Base-by-base conservation (phyloP, 2,888 invertebrate species). In the Tipula lateralis region DNA sequence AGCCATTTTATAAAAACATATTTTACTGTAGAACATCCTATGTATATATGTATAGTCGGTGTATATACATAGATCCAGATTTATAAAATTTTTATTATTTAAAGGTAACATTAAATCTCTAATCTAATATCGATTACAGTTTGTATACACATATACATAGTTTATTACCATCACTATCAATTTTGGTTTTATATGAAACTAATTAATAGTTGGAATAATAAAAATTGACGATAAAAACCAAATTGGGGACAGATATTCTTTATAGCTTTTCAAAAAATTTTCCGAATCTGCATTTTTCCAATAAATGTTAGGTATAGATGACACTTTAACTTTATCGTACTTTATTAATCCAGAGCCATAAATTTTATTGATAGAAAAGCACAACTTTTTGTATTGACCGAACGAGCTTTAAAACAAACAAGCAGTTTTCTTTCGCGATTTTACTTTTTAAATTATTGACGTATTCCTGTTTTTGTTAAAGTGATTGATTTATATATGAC, bases 1-100 rank as follows among this genome's bases (percentile, higher is more conserved):
- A 66, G 66, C 66, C 66, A 66, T 66, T 66, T 66, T 66, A 66
- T 6, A 66, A 66, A n/a, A 66, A 66, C 66, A 66, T 66, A 24
- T 66, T 66, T 24, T 24, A 24, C 66, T 66, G n/a, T n/a, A 2
- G 39, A 13, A 16, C 66, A 66, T 6, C 44, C 44, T 44, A 44
- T 2, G n/a, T 39, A 44, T 6, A 44, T 7, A n/a, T n/a, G n/a
- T n/a, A n/a, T n/a, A n/a, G n/a, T n/a, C n/a, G n/a, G n/a, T n/a
- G n/a, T n/a, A n/a, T n/a, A 44, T 2, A 66, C 7, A 66, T 24
- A 44, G 16, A 24, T 24, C 19, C 24, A 24, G 9, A 66, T 13
- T 1, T 4, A 66, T 66, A 66, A 19, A 66, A 24, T 13, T 66
- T 66, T 66, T 66, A 66, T 66, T 66, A 66, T 66, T 66, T 66